Evolutionary conservation across 2,888 invertebrate genomes (phyloP).

Genomic region (Epinotia bilunana): DNA sequence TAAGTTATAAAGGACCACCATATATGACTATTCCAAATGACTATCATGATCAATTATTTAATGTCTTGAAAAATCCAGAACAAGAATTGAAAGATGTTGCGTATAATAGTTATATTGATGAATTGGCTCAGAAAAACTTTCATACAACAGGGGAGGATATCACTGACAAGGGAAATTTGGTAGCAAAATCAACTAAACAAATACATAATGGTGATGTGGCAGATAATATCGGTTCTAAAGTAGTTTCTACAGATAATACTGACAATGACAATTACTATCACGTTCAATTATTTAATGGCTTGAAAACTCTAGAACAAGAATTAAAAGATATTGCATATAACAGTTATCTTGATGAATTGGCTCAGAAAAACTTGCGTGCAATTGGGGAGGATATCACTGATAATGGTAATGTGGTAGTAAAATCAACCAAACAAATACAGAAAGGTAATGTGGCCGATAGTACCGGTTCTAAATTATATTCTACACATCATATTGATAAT

Average conservation of each 20-base stretch:
- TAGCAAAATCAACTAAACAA: neutral
- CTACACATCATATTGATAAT: neutral
- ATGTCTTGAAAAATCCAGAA: neutral
- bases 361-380: neutral
- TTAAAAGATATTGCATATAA: neutral
- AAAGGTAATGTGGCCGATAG: neutral
- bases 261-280: neutral
- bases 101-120: neutral
- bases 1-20: neutral
- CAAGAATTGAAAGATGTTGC: neutral
- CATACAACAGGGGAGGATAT: neutral
- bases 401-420: neutral
- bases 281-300: neutral
- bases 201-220: neutral
- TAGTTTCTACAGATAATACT: neutral
- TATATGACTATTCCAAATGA: constrained; percentile 4
- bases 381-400: neutral
- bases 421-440: neutral
- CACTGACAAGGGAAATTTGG: neutral
- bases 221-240: neutral
- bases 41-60: neutral
- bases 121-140: neutral
- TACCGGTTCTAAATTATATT: neutral
- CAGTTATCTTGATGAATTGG: neutral
- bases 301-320: neutral